These are phyloP conservation scores for Kryphioiulus occultus DNA, from an alignment of 2,888 invertebrate species.

Conservation along the genomic window DNA sequence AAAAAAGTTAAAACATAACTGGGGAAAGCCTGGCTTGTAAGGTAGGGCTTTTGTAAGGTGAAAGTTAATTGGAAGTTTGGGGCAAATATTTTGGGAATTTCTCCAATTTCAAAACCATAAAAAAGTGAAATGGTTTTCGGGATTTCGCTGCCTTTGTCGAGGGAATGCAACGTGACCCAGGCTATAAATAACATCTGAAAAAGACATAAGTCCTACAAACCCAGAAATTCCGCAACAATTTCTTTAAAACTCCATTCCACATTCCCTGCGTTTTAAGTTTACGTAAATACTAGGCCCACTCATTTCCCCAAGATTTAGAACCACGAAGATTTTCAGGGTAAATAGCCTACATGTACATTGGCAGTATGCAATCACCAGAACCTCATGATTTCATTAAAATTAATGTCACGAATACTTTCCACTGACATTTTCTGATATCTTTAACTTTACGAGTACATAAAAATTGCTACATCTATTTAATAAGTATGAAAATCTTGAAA, in stretches of 20 bases:
- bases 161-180: neutral
- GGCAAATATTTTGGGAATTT: conserved; percentile 2
- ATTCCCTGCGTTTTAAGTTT: neutral
- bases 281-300: neutral
- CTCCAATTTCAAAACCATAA: neutral
- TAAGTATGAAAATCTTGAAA: no score
- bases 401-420: neutral
- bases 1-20: neutral
- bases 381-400: neutral
- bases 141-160: neutral
- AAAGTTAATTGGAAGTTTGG: conserved; percentile 23
- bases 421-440: neutral
- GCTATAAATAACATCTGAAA: neutral
- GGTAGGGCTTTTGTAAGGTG: neutral
- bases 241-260: conserved; percentile 2
- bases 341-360: neutral
- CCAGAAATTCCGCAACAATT: neutral
- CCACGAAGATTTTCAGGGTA: no score
- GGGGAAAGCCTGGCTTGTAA: no score
- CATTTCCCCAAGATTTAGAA: neutral
- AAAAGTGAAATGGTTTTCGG: neutral
- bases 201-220: neutral
- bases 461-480: no score
- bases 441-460: no score
- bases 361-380: neutral